Evolutionary conservation across 2,113 vertebrate genomes (phyloP).

Genomic region (Anolis carolinensis): DNA sequence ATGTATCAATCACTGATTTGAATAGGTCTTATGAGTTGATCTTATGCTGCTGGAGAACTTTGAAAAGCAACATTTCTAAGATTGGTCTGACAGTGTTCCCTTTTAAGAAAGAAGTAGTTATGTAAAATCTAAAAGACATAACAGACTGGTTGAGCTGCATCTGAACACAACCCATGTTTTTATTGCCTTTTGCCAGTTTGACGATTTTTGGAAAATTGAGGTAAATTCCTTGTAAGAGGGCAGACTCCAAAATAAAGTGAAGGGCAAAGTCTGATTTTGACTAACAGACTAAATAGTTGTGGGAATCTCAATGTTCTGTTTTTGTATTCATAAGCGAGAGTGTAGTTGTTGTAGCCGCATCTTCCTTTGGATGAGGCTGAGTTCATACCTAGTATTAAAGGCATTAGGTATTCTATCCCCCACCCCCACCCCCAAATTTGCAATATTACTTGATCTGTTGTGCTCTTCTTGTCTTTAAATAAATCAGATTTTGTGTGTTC

Average conservation of each 20-base stretch:
- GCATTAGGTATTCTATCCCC: not conserved
- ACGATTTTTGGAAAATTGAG: not conserved
- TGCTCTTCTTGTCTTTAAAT: not conserved
- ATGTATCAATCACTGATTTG: not conserved
- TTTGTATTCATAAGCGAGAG: not conserved
- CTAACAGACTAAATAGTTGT: conserved; percentile 19
- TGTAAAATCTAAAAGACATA: not conserved
- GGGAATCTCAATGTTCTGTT: not conserved
- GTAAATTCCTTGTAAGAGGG: conserved; percentile 3
- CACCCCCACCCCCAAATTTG: too few relatives aligned
- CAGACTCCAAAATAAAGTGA: conserved; percentile 8
- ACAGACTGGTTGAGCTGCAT: not conserved
- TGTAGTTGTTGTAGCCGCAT: not conserved
- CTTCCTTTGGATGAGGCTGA: conserved; percentile 2
- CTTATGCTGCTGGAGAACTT: not conserved
- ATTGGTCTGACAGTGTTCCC: not conserved
- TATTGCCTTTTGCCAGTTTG: not conserved
- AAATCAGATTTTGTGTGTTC: not conserved
- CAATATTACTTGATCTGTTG: not conserved
- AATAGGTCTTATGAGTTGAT: not conserved
- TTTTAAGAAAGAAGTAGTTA: not conserved
- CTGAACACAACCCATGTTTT: not conserved
- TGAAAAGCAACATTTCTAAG: too few relatives aligned
- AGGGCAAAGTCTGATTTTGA: conserved; percentile 27
- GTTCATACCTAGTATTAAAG: not conserved